A percentile compares a stretch with the other conserved stretches of the same genome.
phyloP scores from a whole-genome alignment of 2,113 vertebrate species.

The Coptodon bakossiorum region DNA sequence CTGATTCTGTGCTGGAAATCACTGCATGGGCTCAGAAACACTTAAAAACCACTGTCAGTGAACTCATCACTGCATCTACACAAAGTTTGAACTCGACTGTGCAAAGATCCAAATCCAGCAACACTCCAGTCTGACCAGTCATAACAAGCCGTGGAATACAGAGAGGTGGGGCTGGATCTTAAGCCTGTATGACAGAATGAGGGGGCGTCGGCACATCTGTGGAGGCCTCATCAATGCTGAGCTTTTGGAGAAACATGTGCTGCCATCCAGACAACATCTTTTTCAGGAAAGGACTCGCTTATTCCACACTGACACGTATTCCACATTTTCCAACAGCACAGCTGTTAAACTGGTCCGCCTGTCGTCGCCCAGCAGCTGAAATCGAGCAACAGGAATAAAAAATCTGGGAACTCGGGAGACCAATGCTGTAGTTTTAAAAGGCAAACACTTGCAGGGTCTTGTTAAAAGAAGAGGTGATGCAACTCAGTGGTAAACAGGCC shows the following conservation, averaged over 20 bases:
- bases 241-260: not conserved
- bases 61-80: not conserved
- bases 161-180: not conserved
- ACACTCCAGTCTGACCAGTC: not conserved
- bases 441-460: not conserved
- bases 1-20: not conserved
- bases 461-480: not conserved
- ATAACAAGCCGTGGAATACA: not conserved
- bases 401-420: not conserved
- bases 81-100: fast-evolving
- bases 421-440: not conserved
- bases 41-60: fast-evolving
- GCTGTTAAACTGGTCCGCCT: not conserved
- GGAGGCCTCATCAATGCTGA: not conserved
- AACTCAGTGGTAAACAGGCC: fast-evolving
- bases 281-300: not conserved
- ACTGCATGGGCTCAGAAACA: not conserved
- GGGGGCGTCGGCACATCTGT: not conserved
- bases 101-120: not conserved
- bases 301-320: not conserved
- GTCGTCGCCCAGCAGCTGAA: not conserved
- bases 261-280: not conserved
- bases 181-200: fast-evolving
- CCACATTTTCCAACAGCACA: fast-evolving
- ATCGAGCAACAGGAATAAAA: fast-evolving